Conservation (phyloP, 2,797 vertebrate species). For the Eurystomus glaucurus region DNA sequence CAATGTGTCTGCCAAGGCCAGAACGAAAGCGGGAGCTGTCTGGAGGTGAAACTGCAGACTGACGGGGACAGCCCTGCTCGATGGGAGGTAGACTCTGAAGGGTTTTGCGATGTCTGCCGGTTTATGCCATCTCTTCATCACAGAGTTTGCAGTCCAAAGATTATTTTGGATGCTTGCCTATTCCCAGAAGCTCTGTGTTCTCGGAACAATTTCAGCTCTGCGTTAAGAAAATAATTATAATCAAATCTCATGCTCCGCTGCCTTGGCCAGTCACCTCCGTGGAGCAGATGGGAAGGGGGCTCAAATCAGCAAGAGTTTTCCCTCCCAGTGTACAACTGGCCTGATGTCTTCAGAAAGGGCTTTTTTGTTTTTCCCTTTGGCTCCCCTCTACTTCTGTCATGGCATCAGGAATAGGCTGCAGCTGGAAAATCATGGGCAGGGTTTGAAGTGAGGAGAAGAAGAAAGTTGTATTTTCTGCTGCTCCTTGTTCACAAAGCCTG, state of each 20-base stretch:
- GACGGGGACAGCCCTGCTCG: neutral
- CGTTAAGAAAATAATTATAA: constrained; percentile 61
- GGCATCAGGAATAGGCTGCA: neutral
- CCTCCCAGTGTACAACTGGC: neutral
- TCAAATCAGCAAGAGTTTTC: neutral
- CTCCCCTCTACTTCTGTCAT: neutral
- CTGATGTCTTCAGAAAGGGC: neutral
- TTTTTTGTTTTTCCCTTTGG: constrained; percentile 24
- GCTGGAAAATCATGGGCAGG: neutral
- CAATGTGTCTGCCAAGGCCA: neutral
- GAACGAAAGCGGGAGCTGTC: neutral
- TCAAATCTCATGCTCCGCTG: constrained; percentile 57
- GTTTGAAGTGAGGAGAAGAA: neutral
- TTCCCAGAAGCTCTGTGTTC: constrained; percentile 63
- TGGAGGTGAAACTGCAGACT: constrained; percentile 2
- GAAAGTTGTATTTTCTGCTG: neutral
- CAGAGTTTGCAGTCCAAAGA: constrained; percentile 52
- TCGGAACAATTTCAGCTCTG: constrained; percentile 57
- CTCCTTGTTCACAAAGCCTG: neutral
- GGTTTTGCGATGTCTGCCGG: constrained; percentile 8
- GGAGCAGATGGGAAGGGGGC: constrained; percentile 68
- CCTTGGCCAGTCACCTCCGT: constrained; percentile 56
- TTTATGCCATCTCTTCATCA: constrained; percentile 43
- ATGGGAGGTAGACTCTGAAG: neutral
- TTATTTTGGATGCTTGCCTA: constrained; percentile 70